Evolutionary conservation across 2,113 vertebrate species (phyloP).

Genomic region (Corydoras maculifer): DNA sequence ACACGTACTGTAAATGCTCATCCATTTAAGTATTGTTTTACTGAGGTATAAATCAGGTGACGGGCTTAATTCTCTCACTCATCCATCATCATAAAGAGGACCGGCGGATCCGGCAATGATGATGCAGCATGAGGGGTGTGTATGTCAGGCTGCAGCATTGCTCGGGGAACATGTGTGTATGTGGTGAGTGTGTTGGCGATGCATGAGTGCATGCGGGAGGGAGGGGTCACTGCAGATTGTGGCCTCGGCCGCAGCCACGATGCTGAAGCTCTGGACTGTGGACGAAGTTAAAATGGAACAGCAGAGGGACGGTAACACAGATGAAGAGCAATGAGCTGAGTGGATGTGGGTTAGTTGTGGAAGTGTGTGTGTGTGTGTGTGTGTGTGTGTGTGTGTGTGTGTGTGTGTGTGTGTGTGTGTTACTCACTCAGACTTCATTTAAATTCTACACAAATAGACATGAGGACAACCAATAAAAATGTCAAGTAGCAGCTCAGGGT

Average conservation of each 20-base stretch:
- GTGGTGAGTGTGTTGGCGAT: too few relatives aligned
- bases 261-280: conserved; percentile 3
- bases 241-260: conserved; percentile 12
- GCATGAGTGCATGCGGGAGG: too few relatives aligned
- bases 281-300: background rate
- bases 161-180: too few relatives aligned
- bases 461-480: background rate
- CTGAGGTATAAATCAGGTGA: too few relatives aligned
- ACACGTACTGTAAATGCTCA: too few relatives aligned
- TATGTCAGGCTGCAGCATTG: too few relatives aligned
- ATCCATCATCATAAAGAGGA: too few relatives aligned
- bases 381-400: conserved; percentile 25
- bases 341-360: background rate
- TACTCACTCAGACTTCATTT: background rate
- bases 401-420: background rate
- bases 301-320: background rate
- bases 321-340: background rate
- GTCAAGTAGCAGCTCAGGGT: background rate
- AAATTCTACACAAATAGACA: background rate
- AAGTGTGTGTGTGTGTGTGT: conserved; percentile 8
- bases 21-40: too few relatives aligned
- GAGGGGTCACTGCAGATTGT: background rate
- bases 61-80: too few relatives aligned
- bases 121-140: background rate
- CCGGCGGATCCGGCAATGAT: too few relatives aligned